Evolutionary conservation across 2,113 vertebrate genomes (phyloP).

Genomic region (Hyla sarda): DNA sequence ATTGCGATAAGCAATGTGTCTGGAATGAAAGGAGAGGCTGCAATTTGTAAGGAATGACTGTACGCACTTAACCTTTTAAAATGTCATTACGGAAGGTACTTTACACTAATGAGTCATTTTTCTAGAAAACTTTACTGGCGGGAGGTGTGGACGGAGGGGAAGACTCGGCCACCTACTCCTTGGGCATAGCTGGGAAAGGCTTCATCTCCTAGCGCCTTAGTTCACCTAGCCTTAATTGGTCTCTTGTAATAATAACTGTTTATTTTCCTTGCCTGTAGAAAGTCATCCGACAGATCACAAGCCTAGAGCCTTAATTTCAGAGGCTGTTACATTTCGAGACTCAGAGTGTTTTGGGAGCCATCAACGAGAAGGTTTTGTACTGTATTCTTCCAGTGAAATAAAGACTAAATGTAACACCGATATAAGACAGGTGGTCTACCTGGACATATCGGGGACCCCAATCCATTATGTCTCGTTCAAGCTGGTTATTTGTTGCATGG

Average conservation of each 20-base stretch:
- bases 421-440: neutral
- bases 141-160: conserved; percentile 51
- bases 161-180: conserved; percentile 39
- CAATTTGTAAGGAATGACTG: conserved; percentile 36
- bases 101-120: conserved; percentile 57
- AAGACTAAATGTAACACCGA: neutral
- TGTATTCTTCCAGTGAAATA: conserved; percentile 23
- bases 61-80: conserved; percentile 54
- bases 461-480: conserved; percentile 11
- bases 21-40: conserved; percentile 14
- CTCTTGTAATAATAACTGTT: conserved; percentile 53
- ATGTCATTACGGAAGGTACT: conserved; percentile 54
- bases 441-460: neutral
- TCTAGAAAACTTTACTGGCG: conserved; percentile 46
- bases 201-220: conserved; percentile 38
- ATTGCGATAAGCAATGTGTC: conserved; percentile 45
- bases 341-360: conserved; percentile 42
- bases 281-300: conserved; percentile 53
- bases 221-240: conserved; percentile 55
- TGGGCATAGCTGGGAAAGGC: conserved; percentile 16
- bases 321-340: conserved; percentile 46
- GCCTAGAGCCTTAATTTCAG: conserved; percentile 55
- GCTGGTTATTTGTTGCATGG: neutral
- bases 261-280: conserved; percentile 52
- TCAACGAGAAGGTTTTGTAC: conserved; percentile 22